Evolutionary conservation across 1,140 invertebrate species (phyloP), one percentile per base, ranked within the genome.

Genomic region (Penaeus japonicus): DNA sequence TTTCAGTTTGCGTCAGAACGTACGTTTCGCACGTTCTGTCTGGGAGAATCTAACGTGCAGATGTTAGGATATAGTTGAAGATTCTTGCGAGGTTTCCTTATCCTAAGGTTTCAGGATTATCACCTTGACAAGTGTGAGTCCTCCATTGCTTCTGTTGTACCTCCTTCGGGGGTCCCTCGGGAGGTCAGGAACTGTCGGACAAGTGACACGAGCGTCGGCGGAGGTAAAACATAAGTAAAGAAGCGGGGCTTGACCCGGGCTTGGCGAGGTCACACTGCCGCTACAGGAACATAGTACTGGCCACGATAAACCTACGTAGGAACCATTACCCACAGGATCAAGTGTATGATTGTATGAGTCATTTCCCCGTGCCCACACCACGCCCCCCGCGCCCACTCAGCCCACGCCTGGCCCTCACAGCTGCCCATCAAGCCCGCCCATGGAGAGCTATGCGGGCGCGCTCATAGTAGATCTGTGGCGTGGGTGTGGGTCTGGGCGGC

Each of bases 201-300:
- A 53, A 47, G 30, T 73, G 65, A 73, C 84, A 32, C 73, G 84
- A 55, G 84, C 54, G 65, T 73, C 32, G 73, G 30, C 53, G 73
- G 73, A 57, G 70, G 22, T 73, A 73, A 47, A 47, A 73, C 70
- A 30, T 73, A 73, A 73, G 32, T 73, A 73, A 32, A 32, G 35
- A 27, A 73, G 35, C 27, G 35, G 27, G 27, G 70, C 70, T 30
- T 73, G 22, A 30, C 70, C 70, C 27, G 27, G 70, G 35, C 70
- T 32, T 73, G 70, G 70, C 70, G 17, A 27, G 70, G 70, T 82
- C 80, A 35, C 73, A 88, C 87, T 89, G 84, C 62, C 83, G 65
- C 87, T 89, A 89, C 82, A 89, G 87, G 87, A 89, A 89, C 87
- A 89, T 89, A 85, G 87, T 85, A 89, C 87, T 84, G 83, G 87